Percentiles rank a stretch among this genome's conserved stretches.
phyloP scores from a whole-genome alignment of 2,888 invertebrate genomes.

The Hydraecia micacea region DNA sequence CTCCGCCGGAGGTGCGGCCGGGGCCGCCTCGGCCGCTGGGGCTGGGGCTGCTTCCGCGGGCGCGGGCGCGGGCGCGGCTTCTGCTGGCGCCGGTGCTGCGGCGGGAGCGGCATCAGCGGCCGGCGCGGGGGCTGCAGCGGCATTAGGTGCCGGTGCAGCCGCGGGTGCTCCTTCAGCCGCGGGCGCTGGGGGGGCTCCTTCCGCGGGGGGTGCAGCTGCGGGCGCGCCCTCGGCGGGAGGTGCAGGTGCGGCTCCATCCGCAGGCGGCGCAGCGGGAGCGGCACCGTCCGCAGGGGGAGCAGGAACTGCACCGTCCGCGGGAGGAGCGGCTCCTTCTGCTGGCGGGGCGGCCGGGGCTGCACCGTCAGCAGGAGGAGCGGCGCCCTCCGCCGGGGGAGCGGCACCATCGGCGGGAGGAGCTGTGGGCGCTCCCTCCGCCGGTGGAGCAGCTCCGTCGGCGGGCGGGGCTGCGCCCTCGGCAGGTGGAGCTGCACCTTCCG shows the following conservation, averaged over 20 bases:
- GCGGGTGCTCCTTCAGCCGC: conserved; percentile 64
- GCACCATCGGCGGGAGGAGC: conserved; percentile 68
- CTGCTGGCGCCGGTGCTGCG: conserved; percentile 53
- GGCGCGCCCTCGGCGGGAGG: conserved; percentile 76
- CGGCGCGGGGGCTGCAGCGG: conserved; percentile 58
- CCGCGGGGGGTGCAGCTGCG: conserved; percentile 67
- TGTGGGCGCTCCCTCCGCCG: conserved; percentile 69
- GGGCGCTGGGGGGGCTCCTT: conserved; percentile 72
- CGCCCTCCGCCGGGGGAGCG: conserved; percentile 72
- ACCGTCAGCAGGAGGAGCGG: conserved; percentile 67
- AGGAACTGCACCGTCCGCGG: conserved; percentile 69
- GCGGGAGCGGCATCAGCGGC: conserved; percentile 26
- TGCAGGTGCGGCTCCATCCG: conserved; percentile 72
- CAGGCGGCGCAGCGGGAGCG: conserved; percentile 69
- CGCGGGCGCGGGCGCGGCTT: conserved; percentile 60
- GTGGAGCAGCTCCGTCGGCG: conserved; percentile 70
- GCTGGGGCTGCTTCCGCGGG: conserved; percentile 55
- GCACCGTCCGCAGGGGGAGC: conserved; percentile 69
- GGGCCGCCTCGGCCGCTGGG: conserved; percentile 51
- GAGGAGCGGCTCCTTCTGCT: conserved; percentile 65
- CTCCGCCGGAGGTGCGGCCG: conserved; percentile 53
- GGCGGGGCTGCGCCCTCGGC: conserved; percentile 75
- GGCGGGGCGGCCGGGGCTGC: conserved; percentile 68
- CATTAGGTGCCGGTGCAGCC: conserved; percentile 58
- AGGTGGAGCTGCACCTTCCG: conserved; percentile 66